These are phyloP conservation scores for Mycteria americana DNA, from an alignment of 2,797 vertebrate species.

Conservation along the genomic window DNA sequence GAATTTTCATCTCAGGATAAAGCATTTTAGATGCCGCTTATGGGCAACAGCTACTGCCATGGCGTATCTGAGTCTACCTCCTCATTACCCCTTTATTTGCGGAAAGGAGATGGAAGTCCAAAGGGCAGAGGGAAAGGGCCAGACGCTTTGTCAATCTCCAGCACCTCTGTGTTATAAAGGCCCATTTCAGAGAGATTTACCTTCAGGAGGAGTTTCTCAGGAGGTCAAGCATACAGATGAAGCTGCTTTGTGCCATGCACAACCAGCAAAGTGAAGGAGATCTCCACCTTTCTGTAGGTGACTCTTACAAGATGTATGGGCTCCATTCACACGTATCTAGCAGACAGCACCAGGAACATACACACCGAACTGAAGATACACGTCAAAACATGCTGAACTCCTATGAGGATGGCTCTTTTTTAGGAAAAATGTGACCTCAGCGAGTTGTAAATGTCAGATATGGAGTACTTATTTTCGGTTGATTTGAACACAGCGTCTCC, in stretches of 20 bases:
- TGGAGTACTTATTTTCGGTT: background rate
- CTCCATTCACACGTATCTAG: accelerated
- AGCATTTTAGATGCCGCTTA: background rate
- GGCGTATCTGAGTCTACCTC: accelerated
- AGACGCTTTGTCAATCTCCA: background rate
- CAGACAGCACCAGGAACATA: background rate
- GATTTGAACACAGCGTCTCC: background rate
- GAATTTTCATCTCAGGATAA: background rate
- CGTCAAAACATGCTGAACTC: background rate
- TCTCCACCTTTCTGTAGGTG: background rate
- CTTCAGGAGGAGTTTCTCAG: background rate
- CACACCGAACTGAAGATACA: background rate
- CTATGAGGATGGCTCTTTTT: background rate
- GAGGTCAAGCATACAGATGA: background rate
- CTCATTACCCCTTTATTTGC: accelerated
- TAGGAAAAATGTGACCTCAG: background rate
- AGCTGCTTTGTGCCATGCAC: background rate
- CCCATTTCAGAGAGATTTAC: background rate
- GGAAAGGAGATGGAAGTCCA: background rate
- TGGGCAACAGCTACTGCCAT: background rate
- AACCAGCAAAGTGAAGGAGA: background rate
- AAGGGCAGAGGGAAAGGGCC: background rate
- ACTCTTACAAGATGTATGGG: accelerated
- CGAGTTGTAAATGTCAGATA: accelerated
- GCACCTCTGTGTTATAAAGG: background rate